A percentile compares a stretch with the other conserved stretches of the same genome.
Evolutionary conservation across 2,113 vertebrate genomes (phyloP).

Genomic region (Neodontobutis hainanensis): DNA sequence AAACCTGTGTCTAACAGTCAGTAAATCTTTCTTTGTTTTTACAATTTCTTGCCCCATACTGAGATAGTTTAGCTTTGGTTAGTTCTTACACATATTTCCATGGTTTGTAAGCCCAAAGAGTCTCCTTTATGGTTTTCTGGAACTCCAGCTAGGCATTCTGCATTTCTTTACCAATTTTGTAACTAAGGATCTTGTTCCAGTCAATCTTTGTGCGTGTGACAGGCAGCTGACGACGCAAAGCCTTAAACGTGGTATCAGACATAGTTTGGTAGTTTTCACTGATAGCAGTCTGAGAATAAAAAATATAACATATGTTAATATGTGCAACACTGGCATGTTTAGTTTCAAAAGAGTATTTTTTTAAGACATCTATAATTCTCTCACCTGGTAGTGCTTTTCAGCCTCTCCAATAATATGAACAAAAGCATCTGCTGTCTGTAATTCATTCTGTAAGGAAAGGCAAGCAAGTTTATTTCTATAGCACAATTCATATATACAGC

Average conservation of each 20-base stretch:
- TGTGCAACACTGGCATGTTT: too few relatives aligned
- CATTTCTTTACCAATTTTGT: slow-evolving; percentile 99
- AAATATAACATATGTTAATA: background rate
- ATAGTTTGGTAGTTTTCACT: slow-evolving; percentile 96
- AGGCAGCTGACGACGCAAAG: slow-evolving; percentile 92
- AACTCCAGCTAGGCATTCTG: slow-evolving; percentile 82
- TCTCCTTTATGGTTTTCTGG: background rate
- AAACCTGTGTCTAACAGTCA: slow-evolving; percentile 51
- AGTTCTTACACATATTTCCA: slow-evolving; percentile 57
- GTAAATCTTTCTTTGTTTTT: slow-evolving; percentile 23
- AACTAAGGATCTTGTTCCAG: slow-evolving; percentile 99
- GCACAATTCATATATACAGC: too few relatives aligned
- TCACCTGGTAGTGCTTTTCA: slow-evolving; percentile 96
- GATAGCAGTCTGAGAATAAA: slow-evolving; percentile 85
- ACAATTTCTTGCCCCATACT: slow-evolving; percentile 62
- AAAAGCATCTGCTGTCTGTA: slow-evolving; percentile 92
- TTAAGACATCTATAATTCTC: slow-evolving; percentile 4
- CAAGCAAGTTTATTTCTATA: too few relatives aligned
- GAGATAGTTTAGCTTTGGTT: slow-evolving; percentile 74
- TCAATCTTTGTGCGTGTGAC: slow-evolving; percentile 98
- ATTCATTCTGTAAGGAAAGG: slow-evolving; percentile 80
- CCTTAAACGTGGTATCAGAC: slow-evolving; percentile 98
- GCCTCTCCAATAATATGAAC: slow-evolving; percentile 93
- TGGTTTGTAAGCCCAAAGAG: slow-evolving; percentile 34
- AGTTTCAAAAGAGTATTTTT: background rate